A percentile compares a stretch with the other conserved stretches of the same genome.
phyloP scores from a whole-genome alignment of 2,888 invertebrate species.

The Sisyra nigra region DNA sequence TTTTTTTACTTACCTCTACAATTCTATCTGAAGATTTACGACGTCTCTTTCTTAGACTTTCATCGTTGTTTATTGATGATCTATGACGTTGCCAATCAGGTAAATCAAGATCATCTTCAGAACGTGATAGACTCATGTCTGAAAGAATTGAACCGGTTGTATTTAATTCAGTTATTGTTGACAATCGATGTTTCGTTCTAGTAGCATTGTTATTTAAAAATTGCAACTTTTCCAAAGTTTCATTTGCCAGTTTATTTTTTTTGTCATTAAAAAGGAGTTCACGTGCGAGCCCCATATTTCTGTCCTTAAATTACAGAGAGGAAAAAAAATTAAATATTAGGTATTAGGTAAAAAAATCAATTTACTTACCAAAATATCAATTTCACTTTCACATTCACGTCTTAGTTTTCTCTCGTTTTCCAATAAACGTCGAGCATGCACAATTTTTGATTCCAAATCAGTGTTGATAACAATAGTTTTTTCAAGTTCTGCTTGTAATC shows the following conservation, averaged over 20 bases:
- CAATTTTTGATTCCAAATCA: conserved; percentile 64
- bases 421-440: conserved; percentile 61
- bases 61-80: conserved; percentile 15
- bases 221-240: conserved; percentile 65
- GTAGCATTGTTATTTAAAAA: conserved; percentile 48
- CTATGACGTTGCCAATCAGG: conserved; percentile 22
- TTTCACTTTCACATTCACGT: conserved; percentile 51
- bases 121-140: conserved; percentile 67
- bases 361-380: conserved; percentile 45
- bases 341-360: conserved; percentile 2
- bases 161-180: conserved; percentile 22
- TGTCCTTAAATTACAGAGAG: conserved; percentile 11
- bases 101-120: conserved; percentile 64
- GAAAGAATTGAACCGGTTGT: conserved; percentile 42
- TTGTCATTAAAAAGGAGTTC: conserved; percentile 53
- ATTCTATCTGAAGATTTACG: conserved; percentile 20
- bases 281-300: conserved; percentile 47
- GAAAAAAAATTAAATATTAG: conserved; percentile 1
- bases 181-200: conserved; percentile 30
- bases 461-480: conserved; percentile 53
- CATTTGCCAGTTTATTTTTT: conserved; percentile 54
- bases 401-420: conserved; percentile 64
- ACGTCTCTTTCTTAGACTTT: conserved; percentile 21
- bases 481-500: conserved; percentile 53
- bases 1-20: conserved; percentile 23